These are phyloP conservation scores for Glyphotaelius pellucidus DNA, from an alignment of 2,888 invertebrate genomes.

Conservation along the genomic window DNA sequence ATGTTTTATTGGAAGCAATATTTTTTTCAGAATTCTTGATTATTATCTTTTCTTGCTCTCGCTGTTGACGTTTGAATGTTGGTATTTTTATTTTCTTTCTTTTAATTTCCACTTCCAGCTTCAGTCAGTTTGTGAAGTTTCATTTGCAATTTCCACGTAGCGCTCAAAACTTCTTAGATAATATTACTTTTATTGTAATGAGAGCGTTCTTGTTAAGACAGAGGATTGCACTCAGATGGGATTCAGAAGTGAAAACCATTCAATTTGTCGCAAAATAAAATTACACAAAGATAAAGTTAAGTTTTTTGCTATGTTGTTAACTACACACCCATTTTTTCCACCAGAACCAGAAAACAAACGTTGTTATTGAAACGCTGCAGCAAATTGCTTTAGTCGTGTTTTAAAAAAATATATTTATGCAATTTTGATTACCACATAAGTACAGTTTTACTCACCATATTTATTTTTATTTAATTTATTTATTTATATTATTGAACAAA, in stretches of 20 bases:
- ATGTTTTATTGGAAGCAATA: not conserved
- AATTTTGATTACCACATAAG: no score
- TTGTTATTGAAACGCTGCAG: not conserved
- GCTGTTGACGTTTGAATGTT: not conserved
- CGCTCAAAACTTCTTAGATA: not conserved
- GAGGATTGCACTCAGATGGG: not conserved
- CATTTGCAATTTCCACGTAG: not conserved
- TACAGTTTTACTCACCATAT: no score
- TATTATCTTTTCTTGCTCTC: not conserved
- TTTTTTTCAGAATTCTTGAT: not conserved
- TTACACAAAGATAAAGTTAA: not conserved
- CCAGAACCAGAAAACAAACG: not conserved
- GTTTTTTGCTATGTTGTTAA: not conserved
- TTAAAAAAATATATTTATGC: no score
- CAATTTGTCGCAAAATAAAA: not conserved
- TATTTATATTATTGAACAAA: no score
- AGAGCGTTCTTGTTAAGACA: not conserved
- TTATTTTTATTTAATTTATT: no score
- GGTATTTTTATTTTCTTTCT: not conserved
- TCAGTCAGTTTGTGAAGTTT: not conserved
- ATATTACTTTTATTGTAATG: not conserved
- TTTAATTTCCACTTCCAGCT: not conserved
- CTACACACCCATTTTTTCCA: not conserved
- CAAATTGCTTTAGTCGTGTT: not conserved
- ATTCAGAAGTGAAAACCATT: not conserved